Percentiles rank a stretch among this genome's conserved stretches.
phyloP scores from a whole-genome alignment of 2,797 vertebrate genomes.

The Diglossa cyanea region DNA sequence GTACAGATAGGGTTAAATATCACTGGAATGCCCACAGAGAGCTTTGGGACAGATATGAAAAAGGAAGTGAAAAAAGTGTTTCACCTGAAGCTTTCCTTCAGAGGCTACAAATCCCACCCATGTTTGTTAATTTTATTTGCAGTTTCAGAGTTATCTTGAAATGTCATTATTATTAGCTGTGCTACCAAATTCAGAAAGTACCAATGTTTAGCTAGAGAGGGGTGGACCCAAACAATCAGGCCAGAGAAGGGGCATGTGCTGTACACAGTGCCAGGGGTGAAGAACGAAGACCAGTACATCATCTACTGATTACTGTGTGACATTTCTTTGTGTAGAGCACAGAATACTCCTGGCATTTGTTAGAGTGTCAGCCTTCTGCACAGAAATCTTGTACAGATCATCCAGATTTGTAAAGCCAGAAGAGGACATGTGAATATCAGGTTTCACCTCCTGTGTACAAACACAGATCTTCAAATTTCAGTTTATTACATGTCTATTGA shows the following conservation, averaged over 20 bases:
- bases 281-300: neutral
- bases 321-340: neutral
- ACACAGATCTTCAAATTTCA: neutral
- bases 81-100: neutral
- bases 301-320: neutral
- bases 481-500: neutral
- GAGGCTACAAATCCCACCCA: neutral
- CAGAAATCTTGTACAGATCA: neutral
- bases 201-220: neutral
- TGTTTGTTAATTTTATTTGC: neutral
- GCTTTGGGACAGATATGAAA: neutral
- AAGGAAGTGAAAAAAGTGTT: neutral
- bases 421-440: neutral
- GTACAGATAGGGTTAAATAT: neutral
- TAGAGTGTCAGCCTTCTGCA: neutral
- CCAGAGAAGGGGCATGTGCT: neutral
- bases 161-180: neutral
- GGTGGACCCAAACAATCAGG: neutral
- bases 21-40: neutral
- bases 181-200: neutral
- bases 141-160: neutral
- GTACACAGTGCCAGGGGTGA: neutral
- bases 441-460: neutral
- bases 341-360: neutral
- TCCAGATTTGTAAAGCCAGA: neutral